phyloP scores from a whole-genome alignment of 2,888 invertebrate genomes.

The Ellobium chinense region DNA sequence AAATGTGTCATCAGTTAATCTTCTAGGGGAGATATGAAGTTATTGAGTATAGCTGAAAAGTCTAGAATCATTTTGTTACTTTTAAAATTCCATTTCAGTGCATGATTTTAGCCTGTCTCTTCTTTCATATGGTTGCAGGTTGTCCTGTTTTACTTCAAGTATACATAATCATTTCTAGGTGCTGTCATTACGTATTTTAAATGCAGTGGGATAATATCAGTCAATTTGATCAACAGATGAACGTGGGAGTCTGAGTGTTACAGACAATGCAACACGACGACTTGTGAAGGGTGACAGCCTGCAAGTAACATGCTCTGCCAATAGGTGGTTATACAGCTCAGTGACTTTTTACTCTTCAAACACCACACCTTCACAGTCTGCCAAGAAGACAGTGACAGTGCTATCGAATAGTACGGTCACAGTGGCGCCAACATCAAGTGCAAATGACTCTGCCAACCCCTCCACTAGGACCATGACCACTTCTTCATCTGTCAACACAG shows the following conservation, averaged over 20 bases:
- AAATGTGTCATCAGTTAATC: not conserved
- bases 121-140: too few relatives aligned
- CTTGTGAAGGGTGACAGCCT: conserved; percentile 38
- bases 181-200: too few relatives aligned
- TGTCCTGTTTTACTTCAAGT: too few relatives aligned
- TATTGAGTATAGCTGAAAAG: not conserved
- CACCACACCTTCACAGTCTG: too few relatives aligned
- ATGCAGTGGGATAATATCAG: too few relatives aligned
- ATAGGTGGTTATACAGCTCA: conserved; percentile 45
- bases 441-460: not conserved
- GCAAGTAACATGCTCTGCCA: conserved; percentile 42
- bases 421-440: not conserved
- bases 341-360: not conserved
- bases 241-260: conserved; percentile 15
- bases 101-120: too few relatives aligned
- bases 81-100: too few relatives aligned
- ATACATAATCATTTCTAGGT: too few relatives aligned
- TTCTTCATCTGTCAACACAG: not conserved
- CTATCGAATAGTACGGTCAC: not conserved
- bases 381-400: too few relatives aligned
- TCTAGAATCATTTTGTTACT: not conserved
- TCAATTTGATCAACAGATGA: conserved; percentile 16
- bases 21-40: too few relatives aligned
- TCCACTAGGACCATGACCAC: not conserved
- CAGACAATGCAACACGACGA: not conserved